Base-by-base conservation (phyloP, 1,140 invertebrate species). In the Drosophila asahinai region DNA sequence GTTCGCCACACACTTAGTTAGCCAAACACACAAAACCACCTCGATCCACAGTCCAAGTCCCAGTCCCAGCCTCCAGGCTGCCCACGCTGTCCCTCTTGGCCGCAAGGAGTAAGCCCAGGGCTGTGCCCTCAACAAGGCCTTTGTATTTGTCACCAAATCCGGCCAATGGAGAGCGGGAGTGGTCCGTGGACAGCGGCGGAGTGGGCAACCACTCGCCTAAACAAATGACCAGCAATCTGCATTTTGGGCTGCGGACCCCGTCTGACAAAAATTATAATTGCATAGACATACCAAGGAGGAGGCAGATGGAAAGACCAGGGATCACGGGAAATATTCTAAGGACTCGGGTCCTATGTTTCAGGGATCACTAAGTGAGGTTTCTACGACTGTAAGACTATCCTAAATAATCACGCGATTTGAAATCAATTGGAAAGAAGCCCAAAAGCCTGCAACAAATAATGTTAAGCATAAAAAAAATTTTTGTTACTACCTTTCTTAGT, bases 1-100 rank as follows among this genome's bases (percentile, higher is more conserved):
- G 67, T 64, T 77, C 79, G 59, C 74, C 80, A 82, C 80, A 82
- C 80, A 82, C 80, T 82, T 82, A 82, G 80, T 82, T 82, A 82
- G 80, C 67, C 80, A 83, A 78, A 74, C 74, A 77, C 75, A 83
- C 79, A 82, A 73, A 55, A 73, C 70, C 70, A 60, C 59, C 70
- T 73, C 54, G 70, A 71, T 73, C 66, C 52, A 38, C 70, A 36
- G 19, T 19, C 19, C 19, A 19, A 19, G 27, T 14, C 36, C 68
- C 66, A 33, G 5, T 30, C 27, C 27, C 27, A 19, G 5, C 30
- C 38, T 33, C 52, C 38, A 30, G 25, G 19, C 54, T 30, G 17
- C 42, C 33, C 57, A 14, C 25, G 8, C 33, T 5, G 30, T 36
- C 15, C 27, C 25, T n/a, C 43, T 17, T 19, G 47, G 15, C 55